Evolutionary conservation across 2,113 vertebrate genomes (phyloP).

Genomic region (Chrysochloris asiatica): DNA sequence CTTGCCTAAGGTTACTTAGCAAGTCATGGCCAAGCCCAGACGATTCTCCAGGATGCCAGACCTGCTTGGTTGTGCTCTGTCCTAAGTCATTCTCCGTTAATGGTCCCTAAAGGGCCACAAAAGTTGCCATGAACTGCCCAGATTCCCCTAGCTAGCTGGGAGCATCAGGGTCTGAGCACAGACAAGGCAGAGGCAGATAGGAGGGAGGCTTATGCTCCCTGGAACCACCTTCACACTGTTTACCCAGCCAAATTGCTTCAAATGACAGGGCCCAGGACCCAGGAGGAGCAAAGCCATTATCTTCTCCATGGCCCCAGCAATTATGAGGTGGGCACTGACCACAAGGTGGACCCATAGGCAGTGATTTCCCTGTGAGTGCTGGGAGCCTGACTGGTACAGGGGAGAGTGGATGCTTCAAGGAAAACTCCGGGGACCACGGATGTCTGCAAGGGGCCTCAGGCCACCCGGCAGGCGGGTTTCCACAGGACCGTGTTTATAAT

Average conservation of each 20-base stretch:
- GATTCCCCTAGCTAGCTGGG: neutral
- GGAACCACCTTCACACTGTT: conserved; percentile 44
- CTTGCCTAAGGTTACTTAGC: neutral
- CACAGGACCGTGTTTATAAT: conserved; percentile 76
- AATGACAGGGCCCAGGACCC: conserved; percentile 70
- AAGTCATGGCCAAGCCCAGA: neutral
- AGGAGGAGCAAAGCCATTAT: conserved; percentile 19
- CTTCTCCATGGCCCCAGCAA: conserved; percentile 58
- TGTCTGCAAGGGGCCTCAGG: conserved; percentile 1
- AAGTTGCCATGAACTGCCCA: fast-evolving
- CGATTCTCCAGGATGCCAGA: neutral
- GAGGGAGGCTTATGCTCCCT: neutral
- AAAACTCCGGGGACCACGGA: neutral
- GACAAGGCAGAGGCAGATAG: no score
- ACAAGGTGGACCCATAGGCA: conserved; percentile 50
- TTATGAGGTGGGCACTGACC: conserved; percentile 6
- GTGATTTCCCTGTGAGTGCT: neutral
- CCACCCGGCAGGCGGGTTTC: conserved; percentile 53
- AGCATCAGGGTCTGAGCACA: neutral
- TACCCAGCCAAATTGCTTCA: conserved; percentile 63
- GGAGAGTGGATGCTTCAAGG: neutral
- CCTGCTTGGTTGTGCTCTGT: neutral
- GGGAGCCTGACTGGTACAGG: neutral
- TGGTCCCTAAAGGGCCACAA: neutral
- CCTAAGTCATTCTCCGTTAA: neutral